Evolutionary conservation across 2,888 invertebrate species (phyloP), one percentile per base, ranked within the genome.

Genomic region (Tinea trinotella): DNA sequence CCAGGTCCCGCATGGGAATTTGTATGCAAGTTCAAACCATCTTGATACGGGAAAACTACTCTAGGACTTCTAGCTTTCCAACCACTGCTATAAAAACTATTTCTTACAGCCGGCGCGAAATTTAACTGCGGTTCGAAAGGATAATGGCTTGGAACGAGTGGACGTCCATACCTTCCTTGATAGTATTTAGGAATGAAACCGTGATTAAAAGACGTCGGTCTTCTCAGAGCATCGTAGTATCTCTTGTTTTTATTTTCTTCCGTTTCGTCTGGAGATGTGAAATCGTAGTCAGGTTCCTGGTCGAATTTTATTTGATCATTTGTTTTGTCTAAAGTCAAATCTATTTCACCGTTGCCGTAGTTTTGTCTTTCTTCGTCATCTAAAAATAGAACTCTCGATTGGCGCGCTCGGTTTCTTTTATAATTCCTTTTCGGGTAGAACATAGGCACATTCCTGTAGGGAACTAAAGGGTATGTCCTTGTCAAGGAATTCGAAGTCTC

Each of bases 11-110:
- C 64, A 56, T 87, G 86, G 0, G 84, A 81, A 59, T 86, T 87
- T 0, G 85, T 84, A 54, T 79, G 79, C 18, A 48, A 53, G 34
- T 75, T 68, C 60, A 76, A 79, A 64, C 65, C 77, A 1, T 82
- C 64, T 1, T 76, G 74, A 58, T 85, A 86, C 0, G 87, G 87
- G 48, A 87, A 87, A 50, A 87, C 86, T 1, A 87, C 87, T 1
- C 87, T 64, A 0, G 87, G 87, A 60, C 76, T 82, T 1, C 87
- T 64, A 0, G 86, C 80, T 56, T 84, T 85, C 87, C 87, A 87
- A 0, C 83, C 83, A 3, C 56, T 63, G 1, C 72, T 59, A 35
- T 78, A 79, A 50, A 74, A 77, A 1, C 82, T 71, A 3, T 70
- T 79, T 9, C 85, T 62, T 0, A 76, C 64, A 0, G 70, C 65